Percentiles rank a stretch among this genome's conserved stretches.
These are phyloP conservation scores for Hipposideros larvatus DNA, from an alignment of 2,797 vertebrate genomes.

Conservation along the genomic window DNA sequence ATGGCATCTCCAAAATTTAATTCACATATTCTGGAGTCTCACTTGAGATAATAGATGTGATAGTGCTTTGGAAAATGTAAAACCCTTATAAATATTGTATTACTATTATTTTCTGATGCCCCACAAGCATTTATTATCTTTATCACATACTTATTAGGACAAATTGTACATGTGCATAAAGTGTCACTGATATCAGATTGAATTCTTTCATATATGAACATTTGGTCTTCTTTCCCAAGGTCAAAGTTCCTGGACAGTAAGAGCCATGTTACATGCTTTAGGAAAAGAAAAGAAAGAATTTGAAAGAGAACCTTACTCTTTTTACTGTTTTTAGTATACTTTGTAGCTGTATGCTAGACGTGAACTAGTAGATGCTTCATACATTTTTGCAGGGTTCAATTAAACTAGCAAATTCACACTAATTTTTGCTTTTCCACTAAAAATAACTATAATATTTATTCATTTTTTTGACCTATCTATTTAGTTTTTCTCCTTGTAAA, in stretches of 20 bases:
- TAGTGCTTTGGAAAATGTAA: background rate
- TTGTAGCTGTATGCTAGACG: background rate
- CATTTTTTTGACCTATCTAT: background rate
- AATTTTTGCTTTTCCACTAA: background rate
- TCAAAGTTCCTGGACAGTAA: background rate
- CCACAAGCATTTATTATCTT: background rate
- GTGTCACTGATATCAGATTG: background rate
- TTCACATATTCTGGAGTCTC: background rate
- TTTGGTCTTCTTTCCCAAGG: background rate
- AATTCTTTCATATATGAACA: background rate
- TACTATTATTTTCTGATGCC: background rate
- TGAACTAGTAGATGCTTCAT: background rate
- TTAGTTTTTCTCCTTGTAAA: background rate
- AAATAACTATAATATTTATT: background rate
- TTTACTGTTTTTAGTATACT: background rate
- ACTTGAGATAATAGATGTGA: background rate
- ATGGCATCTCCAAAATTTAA: background rate
- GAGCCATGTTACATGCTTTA: background rate
- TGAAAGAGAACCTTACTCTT: background rate
- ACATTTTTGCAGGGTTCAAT: background rate
- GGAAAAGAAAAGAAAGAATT: background rate
- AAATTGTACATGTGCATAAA: background rate
- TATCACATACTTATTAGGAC: background rate
- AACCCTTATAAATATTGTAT: background rate
- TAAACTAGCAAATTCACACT: background rate